Evolutionary conservation across 2,888 invertebrate species (phyloP).

Genomic region (Folsomia candida): DNA sequence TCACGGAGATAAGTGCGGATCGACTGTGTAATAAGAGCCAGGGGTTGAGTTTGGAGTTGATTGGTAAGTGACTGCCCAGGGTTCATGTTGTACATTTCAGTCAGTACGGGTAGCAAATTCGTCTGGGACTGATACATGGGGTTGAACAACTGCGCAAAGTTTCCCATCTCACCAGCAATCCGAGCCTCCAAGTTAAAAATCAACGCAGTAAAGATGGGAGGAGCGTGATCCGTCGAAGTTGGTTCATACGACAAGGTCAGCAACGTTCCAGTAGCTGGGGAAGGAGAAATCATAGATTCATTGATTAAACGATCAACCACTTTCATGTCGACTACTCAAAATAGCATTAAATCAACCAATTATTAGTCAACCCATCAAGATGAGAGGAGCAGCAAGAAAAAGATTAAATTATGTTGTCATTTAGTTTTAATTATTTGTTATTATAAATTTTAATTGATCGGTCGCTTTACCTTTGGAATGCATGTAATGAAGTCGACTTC

Average conservation of each 20-base stretch:
- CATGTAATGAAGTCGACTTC: background rate
- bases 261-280: background rate
- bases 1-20: conserved; percentile 71
- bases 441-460: too few relatives aligned
- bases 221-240: background rate
- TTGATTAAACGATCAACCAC: background rate
- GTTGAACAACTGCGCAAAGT: background rate
- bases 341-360: too few relatives aligned
- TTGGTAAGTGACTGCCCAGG: background rate
- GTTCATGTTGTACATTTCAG: background rate
- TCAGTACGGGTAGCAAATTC: background rate
- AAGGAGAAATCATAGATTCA: background rate
- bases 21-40: conserved; percentile 59
- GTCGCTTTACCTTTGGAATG: background rate
- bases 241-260: background rate
- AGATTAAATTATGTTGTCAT: background rate
- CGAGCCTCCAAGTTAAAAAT: background rate
- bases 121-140: background rate
- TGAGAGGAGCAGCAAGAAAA: background rate
- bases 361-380: too few relatives aligned
- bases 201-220: background rate
- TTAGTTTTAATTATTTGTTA: too few relatives aligned
- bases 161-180: background rate
- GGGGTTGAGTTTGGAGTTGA: background rate
- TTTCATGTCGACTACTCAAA: too few relatives aligned